Percentiles rank a stretch among this genome's conserved stretches.
Conservation (phyloP, 2,797 vertebrate genomes). For the Phylloscopus collybita region DNA sequence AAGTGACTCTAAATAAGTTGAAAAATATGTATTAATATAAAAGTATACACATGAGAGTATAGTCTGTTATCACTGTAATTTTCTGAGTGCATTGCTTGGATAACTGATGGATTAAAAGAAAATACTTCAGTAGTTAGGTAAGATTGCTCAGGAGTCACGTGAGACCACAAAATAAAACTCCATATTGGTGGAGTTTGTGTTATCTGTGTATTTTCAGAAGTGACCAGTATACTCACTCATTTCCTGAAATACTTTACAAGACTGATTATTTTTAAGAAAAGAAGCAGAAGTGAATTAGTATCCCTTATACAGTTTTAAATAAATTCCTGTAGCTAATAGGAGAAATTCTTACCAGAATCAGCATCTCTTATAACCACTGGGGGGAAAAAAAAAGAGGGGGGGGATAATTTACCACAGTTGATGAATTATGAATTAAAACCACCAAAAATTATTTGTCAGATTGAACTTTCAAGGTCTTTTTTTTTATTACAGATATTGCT, state of each 20-base stretch:
- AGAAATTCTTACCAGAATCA: background rate
- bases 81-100: background rate
- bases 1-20: background rate
- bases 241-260: background rate
- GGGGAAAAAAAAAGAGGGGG: fast-evolving
- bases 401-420: background rate
- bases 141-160: background rate
- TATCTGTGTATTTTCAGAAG: background rate
- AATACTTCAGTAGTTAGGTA: background rate
- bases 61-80: background rate
- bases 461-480: background rate
- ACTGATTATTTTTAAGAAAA: background rate
- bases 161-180: background rate
- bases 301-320: background rate
- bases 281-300: background rate
- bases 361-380: background rate
- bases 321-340: background rate
- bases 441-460: background rate
- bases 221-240: background rate
- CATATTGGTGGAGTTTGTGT: background rate
- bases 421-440: background rate
- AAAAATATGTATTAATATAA: background rate
- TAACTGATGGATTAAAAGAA: background rate
- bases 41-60: fast-evolving
- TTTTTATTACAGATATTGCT: background rate